These are phyloP conservation scores for Brachyhypopomus gauderio DNA, from an alignment of 2,113 vertebrate genomes.

Conservation along the genomic window DNA sequence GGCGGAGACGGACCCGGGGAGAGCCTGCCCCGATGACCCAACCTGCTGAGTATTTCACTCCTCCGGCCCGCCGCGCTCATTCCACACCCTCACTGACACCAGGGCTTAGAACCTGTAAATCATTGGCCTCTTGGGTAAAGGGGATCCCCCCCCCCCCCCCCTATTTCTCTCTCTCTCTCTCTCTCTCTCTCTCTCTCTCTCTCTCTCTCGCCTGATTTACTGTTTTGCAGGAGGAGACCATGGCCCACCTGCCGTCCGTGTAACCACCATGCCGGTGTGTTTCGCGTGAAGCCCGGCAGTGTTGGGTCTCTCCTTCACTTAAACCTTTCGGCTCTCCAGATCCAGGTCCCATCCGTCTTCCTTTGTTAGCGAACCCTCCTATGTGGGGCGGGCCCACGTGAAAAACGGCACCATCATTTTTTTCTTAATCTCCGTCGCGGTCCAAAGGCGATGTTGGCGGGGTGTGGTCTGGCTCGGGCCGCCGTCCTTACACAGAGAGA, in stretches of 20 bases:
- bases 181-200: no score
- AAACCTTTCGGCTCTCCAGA: conserved; percentile 64
- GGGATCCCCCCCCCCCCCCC: background rate
- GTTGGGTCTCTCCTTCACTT: conserved; percentile 65
- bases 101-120: conserved; percentile 69
- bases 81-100: conserved; percentile 62
- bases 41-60: conserved; percentile 66
- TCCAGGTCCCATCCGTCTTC: conserved; percentile 56
- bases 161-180: no score
- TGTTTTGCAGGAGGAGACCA: conserved; percentile 58
- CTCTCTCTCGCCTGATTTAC: conserved; percentile 65
- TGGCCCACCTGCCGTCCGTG: conserved; percentile 59
- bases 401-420: background rate
- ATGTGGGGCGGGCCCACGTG: background rate
- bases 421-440: background rate
- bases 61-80: conserved; percentile 55
- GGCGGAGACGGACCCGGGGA: conserved; percentile 6
- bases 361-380: background rate
- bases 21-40: conserved; percentile 65
- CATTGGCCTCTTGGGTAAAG: conserved; percentile 65
- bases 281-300: conserved; percentile 64
- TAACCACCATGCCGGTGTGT: conserved; percentile 62
- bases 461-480: conserved; percentile 43
- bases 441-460: conserved; percentile 10
- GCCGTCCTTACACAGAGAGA: conserved; percentile 40